Percentiles rank a stretch among this genome's conserved stretches.
phyloP scores from a whole-genome alignment of 2,888 invertebrate genomes.

The Schizaphis graminum region DNA sequence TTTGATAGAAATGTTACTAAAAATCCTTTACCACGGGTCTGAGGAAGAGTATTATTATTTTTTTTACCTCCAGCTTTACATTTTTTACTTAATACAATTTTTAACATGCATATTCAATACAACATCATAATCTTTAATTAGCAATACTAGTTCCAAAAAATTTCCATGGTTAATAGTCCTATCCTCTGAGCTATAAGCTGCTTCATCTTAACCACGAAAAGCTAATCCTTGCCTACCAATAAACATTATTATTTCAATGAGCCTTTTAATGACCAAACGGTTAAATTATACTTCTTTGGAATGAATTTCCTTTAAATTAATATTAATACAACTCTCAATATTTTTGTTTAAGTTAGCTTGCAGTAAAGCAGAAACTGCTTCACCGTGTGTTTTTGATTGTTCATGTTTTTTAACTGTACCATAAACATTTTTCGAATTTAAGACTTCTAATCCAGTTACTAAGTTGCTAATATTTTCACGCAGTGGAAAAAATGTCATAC shows the following conservation, averaged over 20 bases:
- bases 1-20: conserved; percentile 64
- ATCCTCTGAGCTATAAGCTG: conserved; percentile 15
- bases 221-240: conserved; percentile 62
- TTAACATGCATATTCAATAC: conserved; percentile 17
- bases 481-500: neutral
- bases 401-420: conserved; percentile 32
- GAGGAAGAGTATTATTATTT: neutral
- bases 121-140: conserved; percentile 34
- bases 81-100: neutral
- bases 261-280: neutral
- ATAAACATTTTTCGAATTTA: neutral
- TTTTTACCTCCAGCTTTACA: conserved; percentile 17
- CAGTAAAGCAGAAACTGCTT: neutral
- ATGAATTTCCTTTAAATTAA: too few species aligned
- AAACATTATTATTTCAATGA: conserved; percentile 32
- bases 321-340: too few species aligned
- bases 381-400: neutral
- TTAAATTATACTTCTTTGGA: too few species aligned
- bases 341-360: neutral
- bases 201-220: conserved; percentile 19
- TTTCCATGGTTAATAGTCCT: conserved; percentile 41
- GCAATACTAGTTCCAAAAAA: conserved; percentile 37
- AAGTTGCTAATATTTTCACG: conserved; percentile 13
- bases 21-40: conserved; percentile 34
- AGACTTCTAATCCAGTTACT: neutral